These are phyloP conservation scores for Troides helena DNA, from an alignment of 2,888 invertebrate species.

Conservation along the genomic window DNA sequence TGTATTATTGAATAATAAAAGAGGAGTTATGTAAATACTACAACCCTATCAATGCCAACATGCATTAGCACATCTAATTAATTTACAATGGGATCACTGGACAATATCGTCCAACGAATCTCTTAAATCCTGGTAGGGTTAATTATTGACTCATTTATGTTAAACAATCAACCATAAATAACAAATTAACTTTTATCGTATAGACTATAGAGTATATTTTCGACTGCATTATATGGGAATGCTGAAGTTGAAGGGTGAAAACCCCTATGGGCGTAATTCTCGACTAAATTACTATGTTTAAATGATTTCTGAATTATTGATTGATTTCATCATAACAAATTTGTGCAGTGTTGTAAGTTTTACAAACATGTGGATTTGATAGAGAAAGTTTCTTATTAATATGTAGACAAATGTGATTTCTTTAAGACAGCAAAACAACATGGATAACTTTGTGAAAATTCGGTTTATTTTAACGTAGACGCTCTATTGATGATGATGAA, in stretches of 20 bases:
- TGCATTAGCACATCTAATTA: background rate
- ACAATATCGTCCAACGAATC: background rate
- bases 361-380: no score
- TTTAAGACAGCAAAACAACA: no score
- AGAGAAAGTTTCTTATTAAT: no score
- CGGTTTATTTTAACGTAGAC: background rate
- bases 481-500: background rate
- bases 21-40: no score
- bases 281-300: constrained; percentile 10
- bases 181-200: background rate
- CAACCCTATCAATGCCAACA: background rate
- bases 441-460: background rate
- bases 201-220: constrained; percentile 10
- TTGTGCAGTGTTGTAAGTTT: background rate
- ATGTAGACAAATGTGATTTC: no score
- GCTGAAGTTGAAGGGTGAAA: constrained; percentile 6
- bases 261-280: constrained; percentile 5
- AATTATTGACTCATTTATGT: background rate
- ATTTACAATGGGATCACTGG: background rate
- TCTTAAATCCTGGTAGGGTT: background rate
- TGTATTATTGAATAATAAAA: no score
- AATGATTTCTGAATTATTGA: constrained; percentile 1
- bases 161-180: background rate
- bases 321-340: background rate
- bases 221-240: background rate